These are phyloP conservation scores for Megaptera novaeangliae DNA, from an alignment of 2,113 vertebrate genomes.

Conservation along the genomic window DNA sequence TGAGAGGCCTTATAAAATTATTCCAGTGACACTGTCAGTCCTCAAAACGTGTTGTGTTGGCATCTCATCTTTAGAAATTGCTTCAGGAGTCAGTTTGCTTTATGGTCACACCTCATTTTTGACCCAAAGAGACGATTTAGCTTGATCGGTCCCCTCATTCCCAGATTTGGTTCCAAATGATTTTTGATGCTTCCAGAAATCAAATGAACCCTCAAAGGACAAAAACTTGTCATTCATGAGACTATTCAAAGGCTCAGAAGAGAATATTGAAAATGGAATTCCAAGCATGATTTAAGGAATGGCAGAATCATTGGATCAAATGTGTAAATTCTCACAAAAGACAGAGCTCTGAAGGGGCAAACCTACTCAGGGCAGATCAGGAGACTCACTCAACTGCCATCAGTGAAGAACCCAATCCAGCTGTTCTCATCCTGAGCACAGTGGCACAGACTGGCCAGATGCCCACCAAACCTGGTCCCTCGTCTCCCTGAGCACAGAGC, in stretches of 20 bases:
- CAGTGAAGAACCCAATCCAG: neutral
- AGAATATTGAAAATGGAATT: neutral
- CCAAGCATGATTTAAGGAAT: neutral
- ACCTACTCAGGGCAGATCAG: neutral
- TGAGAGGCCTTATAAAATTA: neutral
- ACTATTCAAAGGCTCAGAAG: neutral
- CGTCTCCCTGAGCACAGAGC: neutral
- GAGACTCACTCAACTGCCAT: neutral
- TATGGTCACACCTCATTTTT: neutral
- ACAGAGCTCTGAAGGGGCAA: neutral
- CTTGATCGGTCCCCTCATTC: neutral
- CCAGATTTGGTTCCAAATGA: neutral
- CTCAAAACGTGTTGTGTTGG: neutral
- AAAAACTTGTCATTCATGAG: neutral
- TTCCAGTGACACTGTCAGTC: neutral
- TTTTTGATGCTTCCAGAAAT: neutral
- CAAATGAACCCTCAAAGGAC: neutral
- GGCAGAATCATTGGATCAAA: neutral
- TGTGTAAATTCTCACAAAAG: neutral
- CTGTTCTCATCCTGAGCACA: neutral
- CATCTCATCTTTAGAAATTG: neutral
- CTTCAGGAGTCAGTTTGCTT: neutral
- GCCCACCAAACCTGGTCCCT: neutral
- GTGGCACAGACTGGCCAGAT: neutral
- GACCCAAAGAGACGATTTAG: neutral